These are phyloP conservation scores for Callocephalon fimbriatum DNA, from an alignment of 2,113 vertebrate genomes.

Conservation along the genomic window DNA sequence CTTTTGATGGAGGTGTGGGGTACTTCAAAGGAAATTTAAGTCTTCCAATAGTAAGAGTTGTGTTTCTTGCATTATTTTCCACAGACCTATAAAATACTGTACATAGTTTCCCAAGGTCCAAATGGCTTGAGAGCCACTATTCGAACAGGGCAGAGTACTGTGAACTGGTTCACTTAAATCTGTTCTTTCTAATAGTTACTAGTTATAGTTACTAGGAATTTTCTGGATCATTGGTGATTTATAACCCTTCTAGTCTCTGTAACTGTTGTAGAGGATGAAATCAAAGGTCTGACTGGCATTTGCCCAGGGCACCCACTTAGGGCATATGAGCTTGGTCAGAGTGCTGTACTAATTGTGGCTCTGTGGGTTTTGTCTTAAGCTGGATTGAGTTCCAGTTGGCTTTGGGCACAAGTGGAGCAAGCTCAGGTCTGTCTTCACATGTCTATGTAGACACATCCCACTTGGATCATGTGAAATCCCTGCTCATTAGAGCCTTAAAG, in stretches of 20 bases:
- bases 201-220: background rate
- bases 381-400: background rate
- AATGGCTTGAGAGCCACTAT: background rate
- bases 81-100: background rate
- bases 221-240: background rate
- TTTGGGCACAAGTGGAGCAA: background rate
- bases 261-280: background rate
- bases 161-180: background rate
- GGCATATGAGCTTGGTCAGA: background rate
- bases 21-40: background rate
- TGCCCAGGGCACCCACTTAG: background rate
- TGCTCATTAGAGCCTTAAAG: background rate
- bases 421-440: slow-evolving; percentile 10
- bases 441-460: background rate
- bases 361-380: slow-evolving; percentile 28
- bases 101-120: background rate
- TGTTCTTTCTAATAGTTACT: background rate
- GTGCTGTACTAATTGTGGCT: background rate
- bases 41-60: background rate
- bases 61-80: background rate
- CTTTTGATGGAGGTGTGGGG: background rate
- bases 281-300: background rate
- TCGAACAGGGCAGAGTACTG: background rate
- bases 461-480: background rate
- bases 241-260: background rate